Percentiles rank a stretch among this genome's conserved stretches.
phyloP scores from a whole-genome alignment of 2,797 vertebrate genomes.

The Tenualosa thibaudeaui region DNA sequence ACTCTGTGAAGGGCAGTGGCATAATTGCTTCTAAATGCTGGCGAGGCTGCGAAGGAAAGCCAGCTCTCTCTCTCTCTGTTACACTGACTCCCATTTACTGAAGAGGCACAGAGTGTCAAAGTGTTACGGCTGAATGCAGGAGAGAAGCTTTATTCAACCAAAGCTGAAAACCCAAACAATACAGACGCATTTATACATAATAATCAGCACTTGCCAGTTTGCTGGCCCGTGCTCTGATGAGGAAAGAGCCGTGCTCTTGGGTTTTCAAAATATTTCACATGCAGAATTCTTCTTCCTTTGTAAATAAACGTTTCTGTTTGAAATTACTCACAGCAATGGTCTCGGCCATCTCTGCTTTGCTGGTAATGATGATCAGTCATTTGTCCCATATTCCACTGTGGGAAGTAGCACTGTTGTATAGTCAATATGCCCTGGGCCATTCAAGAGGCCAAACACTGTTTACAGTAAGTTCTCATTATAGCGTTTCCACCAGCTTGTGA shows the following conservation, averaged over 20 bases:
- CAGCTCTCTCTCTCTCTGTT: background rate
- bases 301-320: constrained; percentile 3
- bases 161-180: background rate
- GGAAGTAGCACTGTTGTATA: background rate
- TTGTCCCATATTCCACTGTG: background rate
- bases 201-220: constrained; percentile 1
- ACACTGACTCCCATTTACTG: background rate
- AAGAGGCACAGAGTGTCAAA: background rate
- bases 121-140: background rate
- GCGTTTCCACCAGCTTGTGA: background rate
- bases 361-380: background rate
- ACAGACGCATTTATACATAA: background rate
- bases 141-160: background rate
- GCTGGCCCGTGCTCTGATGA: background rate
- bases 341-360: background rate
- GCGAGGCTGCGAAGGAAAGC: background rate
- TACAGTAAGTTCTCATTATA: background rate
- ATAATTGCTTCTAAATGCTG: constrained; percentile 28
- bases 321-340: background rate
- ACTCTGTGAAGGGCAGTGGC: constrained; percentile 35
- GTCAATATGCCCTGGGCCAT: background rate
- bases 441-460: background rate
- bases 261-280: background rate
- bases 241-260: background rate
- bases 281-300: background rate